Evolutionary conservation across 2,113 vertebrate species (phyloP).

Genomic region (Anarrhichthys ocellatus): DNA sequence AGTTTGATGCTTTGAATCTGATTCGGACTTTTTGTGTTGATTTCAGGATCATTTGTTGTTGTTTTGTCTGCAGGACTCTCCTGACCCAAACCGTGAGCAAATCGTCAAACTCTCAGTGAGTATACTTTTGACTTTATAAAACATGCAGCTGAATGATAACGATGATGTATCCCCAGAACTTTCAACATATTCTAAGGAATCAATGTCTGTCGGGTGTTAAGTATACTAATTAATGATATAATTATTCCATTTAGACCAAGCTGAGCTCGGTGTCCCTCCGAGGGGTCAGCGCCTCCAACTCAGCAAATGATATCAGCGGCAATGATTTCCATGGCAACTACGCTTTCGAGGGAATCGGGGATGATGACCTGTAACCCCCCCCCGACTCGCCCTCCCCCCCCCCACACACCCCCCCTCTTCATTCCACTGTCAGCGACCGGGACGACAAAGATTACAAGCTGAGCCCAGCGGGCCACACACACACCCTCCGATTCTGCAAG

Average conservation of each 20-base stretch:
- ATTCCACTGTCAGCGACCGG: constrained; percentile 53
- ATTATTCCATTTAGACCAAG: constrained; percentile 88
- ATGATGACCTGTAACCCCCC: constrained; percentile 92
- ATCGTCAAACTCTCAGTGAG: constrained; percentile 96
- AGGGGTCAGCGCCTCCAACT: constrained; percentile 93
- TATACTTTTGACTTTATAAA: neutral
- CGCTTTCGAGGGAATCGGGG: constrained; percentile 98
- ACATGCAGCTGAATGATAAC: neutral
- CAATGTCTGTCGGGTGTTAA: neutral
- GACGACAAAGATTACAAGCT: constrained; percentile 65
- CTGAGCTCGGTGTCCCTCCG: constrained; percentile 94
- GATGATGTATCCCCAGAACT: neutral
- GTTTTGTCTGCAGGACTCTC: constrained; percentile 88
- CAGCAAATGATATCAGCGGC: constrained; percentile 88
- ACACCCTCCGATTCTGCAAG: constrained; percentile 73
- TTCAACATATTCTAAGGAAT: neutral
- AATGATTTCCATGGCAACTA: constrained; percentile 97
- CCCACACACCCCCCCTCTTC: constrained; percentile 6
- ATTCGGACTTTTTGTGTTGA: neutral
- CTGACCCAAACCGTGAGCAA: constrained; percentile 90
- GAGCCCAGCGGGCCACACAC: constrained; percentile 61
- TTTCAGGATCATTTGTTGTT: neutral
- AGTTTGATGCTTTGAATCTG: neutral
- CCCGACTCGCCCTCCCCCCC: neutral
- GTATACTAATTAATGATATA: neutral